These are phyloP conservation scores for Drosophila eugracilis DNA, from an alignment of 1,140 invertebrate genomes.

Conservation along the genomic window DNA sequence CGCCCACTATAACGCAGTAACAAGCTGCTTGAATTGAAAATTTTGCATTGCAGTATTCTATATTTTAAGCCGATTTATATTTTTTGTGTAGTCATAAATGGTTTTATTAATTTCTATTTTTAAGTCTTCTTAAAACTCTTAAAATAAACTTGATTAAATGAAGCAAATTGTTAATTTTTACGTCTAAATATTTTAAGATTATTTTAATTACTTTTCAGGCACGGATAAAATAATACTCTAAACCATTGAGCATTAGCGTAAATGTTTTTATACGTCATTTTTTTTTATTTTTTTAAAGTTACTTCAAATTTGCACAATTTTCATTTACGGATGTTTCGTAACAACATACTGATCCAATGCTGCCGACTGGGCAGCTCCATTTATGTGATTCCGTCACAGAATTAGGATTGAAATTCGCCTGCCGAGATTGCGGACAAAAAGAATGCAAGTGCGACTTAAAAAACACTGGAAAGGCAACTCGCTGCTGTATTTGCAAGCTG, in stretches of 20 bases:
- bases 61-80: too few species aligned
- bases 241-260: background rate
- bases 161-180: too few species aligned
- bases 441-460: conserved; percentile 54
- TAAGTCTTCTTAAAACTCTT: too few species aligned
- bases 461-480: conserved; percentile 64
- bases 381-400: conserved; percentile 21
- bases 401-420: conserved; percentile 31
- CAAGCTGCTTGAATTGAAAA: too few species aligned
- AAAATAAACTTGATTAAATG: too few species aligned
- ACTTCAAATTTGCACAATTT: conserved; percentile 36
- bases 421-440: conserved; percentile 45
- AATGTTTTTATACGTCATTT: background rate
- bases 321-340: conserved; percentile 36
- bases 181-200: too few species aligned
- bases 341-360: conserved; percentile 37
- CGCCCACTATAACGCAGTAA: too few species aligned
- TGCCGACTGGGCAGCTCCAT: conserved; percentile 32
- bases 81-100: too few species aligned
- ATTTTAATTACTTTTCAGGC: too few species aligned
- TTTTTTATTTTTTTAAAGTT: conserved; percentile 1
- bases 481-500: conserved; percentile 57
- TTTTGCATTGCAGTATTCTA: too few species aligned
- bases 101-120: too few species aligned
- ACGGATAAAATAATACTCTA: too few species aligned